Percentiles rank a stretch among this genome's conserved stretches.
Conservation (phyloP, 2,888 invertebrate genomes). For the Acanthopleura granulata region DNA sequence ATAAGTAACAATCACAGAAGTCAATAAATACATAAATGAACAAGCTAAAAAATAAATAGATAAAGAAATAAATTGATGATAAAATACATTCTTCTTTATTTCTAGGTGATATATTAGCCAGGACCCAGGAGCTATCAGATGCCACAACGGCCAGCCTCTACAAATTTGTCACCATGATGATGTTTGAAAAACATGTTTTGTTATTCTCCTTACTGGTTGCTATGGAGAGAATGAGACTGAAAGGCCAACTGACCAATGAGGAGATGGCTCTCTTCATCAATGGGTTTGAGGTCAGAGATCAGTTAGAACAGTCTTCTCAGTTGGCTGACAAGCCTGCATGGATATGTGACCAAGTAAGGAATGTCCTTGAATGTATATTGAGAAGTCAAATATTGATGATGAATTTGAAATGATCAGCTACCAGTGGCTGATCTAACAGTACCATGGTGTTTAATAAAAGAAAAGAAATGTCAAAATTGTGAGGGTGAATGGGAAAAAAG, state of each 20-base stretch:
- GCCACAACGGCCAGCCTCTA: slow-evolving; percentile 57
- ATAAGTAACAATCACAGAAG: no score
- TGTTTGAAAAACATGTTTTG: slow-evolving; percentile 63
- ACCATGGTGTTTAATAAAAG: no score
- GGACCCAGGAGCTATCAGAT: slow-evolving; percentile 63
- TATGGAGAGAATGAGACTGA: slow-evolving; percentile 58
- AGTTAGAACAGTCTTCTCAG: slow-evolving; percentile 48
- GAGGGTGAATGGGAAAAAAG: no score
- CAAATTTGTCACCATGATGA: slow-evolving; percentile 58
- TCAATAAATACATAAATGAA: no score
- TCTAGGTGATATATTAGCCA: slow-evolving; percentile 31
- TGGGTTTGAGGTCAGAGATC: slow-evolving; percentile 57
- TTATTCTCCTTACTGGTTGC: slow-evolving; percentile 60
- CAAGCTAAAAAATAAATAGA: no score
- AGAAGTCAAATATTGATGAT: no score
- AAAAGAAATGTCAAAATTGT: no score
- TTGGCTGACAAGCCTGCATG: slow-evolving; percentile 60
- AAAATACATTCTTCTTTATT: background rate
- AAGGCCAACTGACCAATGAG: slow-evolving; percentile 54
- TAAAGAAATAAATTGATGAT: background rate
- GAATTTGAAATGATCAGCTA: no score
- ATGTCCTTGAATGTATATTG: no score
- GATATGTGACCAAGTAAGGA: slow-evolving; percentile 54
- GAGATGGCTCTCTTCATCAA: slow-evolving; percentile 65
- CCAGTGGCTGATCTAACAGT: no score